Conservation (phyloP, 2,888 invertebrate genomes). For the Drosophila leonis region DNA sequence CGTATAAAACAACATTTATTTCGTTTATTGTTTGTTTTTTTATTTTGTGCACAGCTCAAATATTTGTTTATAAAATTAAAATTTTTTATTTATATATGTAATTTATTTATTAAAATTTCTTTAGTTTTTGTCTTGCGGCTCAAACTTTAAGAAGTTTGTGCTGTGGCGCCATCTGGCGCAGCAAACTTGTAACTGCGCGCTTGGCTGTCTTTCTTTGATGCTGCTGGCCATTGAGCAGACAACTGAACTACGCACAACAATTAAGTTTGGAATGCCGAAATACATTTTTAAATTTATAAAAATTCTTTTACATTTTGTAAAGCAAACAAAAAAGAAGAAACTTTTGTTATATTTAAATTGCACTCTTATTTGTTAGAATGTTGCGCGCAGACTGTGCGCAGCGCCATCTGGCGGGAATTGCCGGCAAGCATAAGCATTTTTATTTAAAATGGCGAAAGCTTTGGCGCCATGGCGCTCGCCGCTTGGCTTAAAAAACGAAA, state of each 20-base stretch:
- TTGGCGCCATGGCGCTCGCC: constrained; percentile 71
- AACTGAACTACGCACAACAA: not conserved
- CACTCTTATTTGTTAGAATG: not conserved
- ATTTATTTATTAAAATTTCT: not conserved
- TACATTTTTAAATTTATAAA: not conserved
- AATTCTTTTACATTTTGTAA: not conserved
- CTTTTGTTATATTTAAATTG: not conserved
- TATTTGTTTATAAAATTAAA: too few relatives aligned
- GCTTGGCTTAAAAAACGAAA: constrained; percentile 74
- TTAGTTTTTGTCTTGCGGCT: not conserved
- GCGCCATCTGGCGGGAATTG: constrained; percentile 64
- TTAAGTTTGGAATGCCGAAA: not conserved
- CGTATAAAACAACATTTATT: not conserved
- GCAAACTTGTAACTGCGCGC: constrained; percentile 15
- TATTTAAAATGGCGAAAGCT: constrained; percentile 79
- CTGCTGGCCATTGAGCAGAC: not conserved
- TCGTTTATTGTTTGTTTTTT: not conserved
- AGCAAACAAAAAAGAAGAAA: not conserved
- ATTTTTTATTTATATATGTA: not conserved
- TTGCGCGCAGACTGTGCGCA: not conserved
- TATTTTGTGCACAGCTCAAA: too few relatives aligned
- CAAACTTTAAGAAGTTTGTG: constrained; percentile 18
- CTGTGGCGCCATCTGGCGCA: constrained; percentile 54
- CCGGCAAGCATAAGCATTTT: constrained; percentile 63
- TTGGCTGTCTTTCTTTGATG: constrained; percentile 19